Base-by-base conservation (phyloP, 2,888 invertebrate genomes). In the Callinectes sapidus region DNA sequence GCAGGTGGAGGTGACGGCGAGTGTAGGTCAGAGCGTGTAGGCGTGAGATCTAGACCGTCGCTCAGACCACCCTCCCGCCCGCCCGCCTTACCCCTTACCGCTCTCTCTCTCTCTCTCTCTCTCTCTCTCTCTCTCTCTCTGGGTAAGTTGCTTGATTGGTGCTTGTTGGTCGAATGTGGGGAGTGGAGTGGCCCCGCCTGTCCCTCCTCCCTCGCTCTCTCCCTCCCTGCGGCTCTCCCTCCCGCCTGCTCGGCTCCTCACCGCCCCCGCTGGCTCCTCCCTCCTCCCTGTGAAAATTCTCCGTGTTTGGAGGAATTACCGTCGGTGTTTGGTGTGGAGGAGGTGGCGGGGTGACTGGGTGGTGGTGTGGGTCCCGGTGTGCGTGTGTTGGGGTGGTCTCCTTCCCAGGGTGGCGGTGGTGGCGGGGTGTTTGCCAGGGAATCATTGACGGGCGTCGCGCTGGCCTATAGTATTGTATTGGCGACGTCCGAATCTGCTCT, bases 111-210 rank as follows among this genome's bases (percentile, higher is more conserved):
- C 42, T 42, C 48, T 77, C 77, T 23, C n/a, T 39, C 66, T 71
- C 87, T 71, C 66, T 42, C 55, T 87, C 32, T 55, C 54, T 28
- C 54, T 23, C 28, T 13, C 77, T 66, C 42, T 42, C 28, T 77
- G 5, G 77, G 48, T 35, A 71, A 66, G 90, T 71, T 90, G 90
- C 90, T 71, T 90, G 90, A 90, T 90, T 90, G 90, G 90, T 90
- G 90, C 90, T 54, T 90, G 90, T 14, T 90, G 90, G 55, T 28
- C 54, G 54, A 32, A 71, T 42, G 48, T n/a, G 61, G 54, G 54
- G 90, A 23, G 66, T n/a, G 39, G 89, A 61, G 66, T 66, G 61
- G 18, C 23, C 66, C 3, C 55, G 54, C 28, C 28, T 32, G 48
- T 42, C 61, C 39, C 61, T n/a, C 66, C 35, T 23, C 35, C 35